Conservation (phyloP, 2,113 vertebrate species). For the Promerops cafer region DNA sequence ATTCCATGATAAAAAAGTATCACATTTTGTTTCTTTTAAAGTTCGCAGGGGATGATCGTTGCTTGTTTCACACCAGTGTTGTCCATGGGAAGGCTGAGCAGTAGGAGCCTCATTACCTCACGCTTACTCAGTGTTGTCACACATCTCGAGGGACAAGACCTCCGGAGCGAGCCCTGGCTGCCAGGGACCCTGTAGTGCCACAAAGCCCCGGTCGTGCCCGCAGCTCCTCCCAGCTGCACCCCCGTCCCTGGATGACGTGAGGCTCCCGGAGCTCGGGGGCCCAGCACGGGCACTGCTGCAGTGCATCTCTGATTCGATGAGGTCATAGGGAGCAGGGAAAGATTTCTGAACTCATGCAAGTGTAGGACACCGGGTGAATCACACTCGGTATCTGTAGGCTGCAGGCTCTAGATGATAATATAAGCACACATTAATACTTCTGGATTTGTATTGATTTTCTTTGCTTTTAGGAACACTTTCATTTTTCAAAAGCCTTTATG, state of each 20-base stretch:
- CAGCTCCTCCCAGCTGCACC: neutral
- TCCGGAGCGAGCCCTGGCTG: neutral
- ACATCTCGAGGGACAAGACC: neutral
- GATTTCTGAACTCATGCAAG: neutral
- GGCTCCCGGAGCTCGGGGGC: neutral
- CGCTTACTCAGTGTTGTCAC: neutral
- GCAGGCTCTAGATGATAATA: neutral
- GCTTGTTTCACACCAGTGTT: neutral
- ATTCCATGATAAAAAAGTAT: neutral
- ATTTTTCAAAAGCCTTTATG: neutral
- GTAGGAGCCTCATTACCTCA: neutral
- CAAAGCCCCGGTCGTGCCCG: neutral
- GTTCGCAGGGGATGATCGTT: neutral
- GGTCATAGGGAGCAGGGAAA: neutral
- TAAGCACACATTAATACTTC: neutral
- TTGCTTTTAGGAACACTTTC: neutral
- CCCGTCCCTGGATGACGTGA: neutral
- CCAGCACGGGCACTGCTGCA: neutral
- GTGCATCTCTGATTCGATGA: neutral
- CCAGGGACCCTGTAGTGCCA: neutral
- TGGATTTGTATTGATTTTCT: neutral
- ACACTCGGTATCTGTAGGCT: neutral
- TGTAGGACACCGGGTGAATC: neutral
- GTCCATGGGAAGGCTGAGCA: neutral
- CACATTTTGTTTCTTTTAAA: neutral